Evolutionary conservation across 2,888 invertebrate genomes (phyloP), one percentile per base, ranked within the genome.

Genomic region (Hipparchia semele): DNA sequence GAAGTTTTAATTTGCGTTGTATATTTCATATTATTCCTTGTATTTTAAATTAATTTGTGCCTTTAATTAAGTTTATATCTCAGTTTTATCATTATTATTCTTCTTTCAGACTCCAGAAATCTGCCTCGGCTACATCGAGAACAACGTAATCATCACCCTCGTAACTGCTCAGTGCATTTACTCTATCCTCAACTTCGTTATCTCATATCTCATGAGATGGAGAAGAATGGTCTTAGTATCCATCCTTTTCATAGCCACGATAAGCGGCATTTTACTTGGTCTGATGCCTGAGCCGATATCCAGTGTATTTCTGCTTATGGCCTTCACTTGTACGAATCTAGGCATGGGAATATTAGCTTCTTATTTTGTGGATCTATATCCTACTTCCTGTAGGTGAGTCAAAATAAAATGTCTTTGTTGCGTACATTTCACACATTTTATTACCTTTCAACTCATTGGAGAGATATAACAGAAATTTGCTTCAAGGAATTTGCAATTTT

Each of bases 141-240:
- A 93, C 4, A 93, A 93, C 72, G 95, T 96, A 0, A 96, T 96
- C 76, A 84, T 95, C 69, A 95, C 95, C 9, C 94, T 97, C 4
- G 91, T 96, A n/a, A 90, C 94, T 0, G 95, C 96, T 66, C 96
- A 96, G 7, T 86, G 90, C 0, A 90, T 94, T 49, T 96, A 96
- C 77, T 90, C 96, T 0, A 80, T 95, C 51, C 94, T 96, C 9
- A 96, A 96, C 83, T 84, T 96, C 67, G 78, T 95, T 1, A 87
- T 94, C 72, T 91, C 94, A 2, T 90, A 88, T 93, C 95, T 84
- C 87, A 96, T 81, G 84, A 94, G 84, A 83, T 94, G 76, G 90
- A 94, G 96, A 73, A 94, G 94, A 76, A 87, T 87, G 53, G 86
- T 95, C 0, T 83, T 95, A 23, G 84, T 95, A 79, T 81, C 87